phyloP scores from a whole-genome alignment of 2,888 invertebrate genomes.

The Caenorhabditis sp. region DNA sequence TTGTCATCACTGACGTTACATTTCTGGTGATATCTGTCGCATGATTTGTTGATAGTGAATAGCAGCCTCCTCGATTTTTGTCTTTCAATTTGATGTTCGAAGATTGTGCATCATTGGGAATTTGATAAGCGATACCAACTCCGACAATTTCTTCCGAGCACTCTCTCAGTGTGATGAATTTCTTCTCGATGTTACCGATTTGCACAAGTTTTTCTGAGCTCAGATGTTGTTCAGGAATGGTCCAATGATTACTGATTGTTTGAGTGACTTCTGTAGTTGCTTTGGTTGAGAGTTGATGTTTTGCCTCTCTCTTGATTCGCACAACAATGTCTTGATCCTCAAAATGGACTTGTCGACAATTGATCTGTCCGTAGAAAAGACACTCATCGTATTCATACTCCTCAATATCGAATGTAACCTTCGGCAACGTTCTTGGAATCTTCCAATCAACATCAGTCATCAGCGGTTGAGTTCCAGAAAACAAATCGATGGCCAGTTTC shows the following conservation, averaged over 20 bases:
- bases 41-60: constrained; percentile 51
- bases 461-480: constrained; percentile 14
- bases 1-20: constrained; percentile 29
- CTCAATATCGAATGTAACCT: constrained; percentile 44
- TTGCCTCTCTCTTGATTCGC: constrained; percentile 38
- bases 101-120: constrained; percentile 25
- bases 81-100: constrained; percentile 32
- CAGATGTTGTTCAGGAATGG: constrained; percentile 35
- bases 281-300: constrained; percentile 11
- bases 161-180: constrained; percentile 40
- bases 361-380: constrained; percentile 60
- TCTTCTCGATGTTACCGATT: constrained; percentile 49
- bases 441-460: constrained; percentile 28
- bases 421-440: constrained; percentile 41
- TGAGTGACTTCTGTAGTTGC: constrained; percentile 37
- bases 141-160: constrained; percentile 47
- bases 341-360: constrained; percentile 35
- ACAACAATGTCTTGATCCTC: constrained; percentile 44
- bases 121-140: constrained; percentile 54
- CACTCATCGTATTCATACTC: constrained; percentile 64
- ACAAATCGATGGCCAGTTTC: constrained; percentile 55
- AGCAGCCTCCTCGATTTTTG: constrained; percentile 56
- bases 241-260: constrained; percentile 25
- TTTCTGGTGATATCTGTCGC: constrained; percentile 45
- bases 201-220: constrained; percentile 18